phyloP scores from a whole-genome alignment of 1,140 invertebrate species.

The Monochamus saltuarius region DNA sequence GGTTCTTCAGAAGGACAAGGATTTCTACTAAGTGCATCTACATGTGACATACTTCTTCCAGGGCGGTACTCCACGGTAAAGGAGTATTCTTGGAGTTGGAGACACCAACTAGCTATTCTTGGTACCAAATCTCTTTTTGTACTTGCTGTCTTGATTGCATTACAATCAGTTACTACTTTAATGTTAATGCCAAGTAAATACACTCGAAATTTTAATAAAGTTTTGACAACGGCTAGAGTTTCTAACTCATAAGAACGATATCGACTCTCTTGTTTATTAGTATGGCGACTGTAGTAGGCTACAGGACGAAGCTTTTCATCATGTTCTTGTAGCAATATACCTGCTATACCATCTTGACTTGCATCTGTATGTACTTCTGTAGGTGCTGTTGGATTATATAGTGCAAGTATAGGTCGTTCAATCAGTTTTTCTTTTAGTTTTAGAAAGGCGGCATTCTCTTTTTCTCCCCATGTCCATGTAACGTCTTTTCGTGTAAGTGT shows the following conservation, averaged over 20 bases:
- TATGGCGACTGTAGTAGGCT: constrained; percentile 19
- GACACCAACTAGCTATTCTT: constrained; percentile 38
- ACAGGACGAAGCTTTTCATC: constrained; percentile 19
- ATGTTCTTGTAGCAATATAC: constrained; percentile 22
- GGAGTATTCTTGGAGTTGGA: constrained; percentile 35
- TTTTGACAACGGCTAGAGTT: constrained; percentile 41
- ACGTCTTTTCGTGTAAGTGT: constrained; percentile 35
- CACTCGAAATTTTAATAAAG: constrained; percentile 27
- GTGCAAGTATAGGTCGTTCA: constrained; percentile 24
- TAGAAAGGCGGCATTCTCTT: constrained; percentile 29
- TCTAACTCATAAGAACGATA: constrained; percentile 49
- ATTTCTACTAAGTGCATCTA: constrained; percentile 42
- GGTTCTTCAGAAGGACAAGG: background rate
- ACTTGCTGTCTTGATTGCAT: constrained; percentile 28
- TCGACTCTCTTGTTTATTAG: constrained; percentile 28
- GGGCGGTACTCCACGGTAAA: constrained; percentile 40
- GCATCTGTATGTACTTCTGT: constrained; percentile 42
- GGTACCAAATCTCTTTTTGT: constrained; percentile 37
- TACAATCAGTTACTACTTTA: constrained; percentile 40
- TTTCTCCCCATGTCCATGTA: constrained; percentile 31
- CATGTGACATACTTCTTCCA: constrained; percentile 39
- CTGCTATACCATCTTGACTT: constrained; percentile 29
- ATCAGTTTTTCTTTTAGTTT: constrained; percentile 21
- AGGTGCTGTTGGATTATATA: constrained; percentile 31
- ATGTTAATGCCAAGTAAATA: constrained; percentile 33